phyloP scores from a whole-genome alignment of 2,797 vertebrate species.

The Poecilia picta region DNA sequence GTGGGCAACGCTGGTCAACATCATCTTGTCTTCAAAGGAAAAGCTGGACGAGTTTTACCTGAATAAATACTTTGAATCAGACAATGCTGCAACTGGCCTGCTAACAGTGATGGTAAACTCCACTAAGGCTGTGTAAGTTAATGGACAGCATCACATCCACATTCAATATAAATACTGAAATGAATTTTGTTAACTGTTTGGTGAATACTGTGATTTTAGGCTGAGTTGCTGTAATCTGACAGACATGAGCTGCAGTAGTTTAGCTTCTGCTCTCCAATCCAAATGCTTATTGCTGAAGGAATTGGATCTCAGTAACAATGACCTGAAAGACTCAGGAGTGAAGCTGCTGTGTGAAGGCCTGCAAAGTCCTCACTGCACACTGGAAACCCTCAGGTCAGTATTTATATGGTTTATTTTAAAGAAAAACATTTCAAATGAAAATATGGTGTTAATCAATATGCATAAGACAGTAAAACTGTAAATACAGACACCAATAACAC shows the following conservation, averaged over 20 bases:
- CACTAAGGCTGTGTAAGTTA: conserved; percentile 44
- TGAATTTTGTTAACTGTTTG: accelerated
- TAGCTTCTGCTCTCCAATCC: conserved; percentile 17
- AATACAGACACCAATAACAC: neutral
- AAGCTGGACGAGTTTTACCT: conserved; percentile 29
- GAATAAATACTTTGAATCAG: conserved; percentile 16
- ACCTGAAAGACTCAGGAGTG: conserved; percentile 36
- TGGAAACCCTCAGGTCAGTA: conserved; percentile 50
- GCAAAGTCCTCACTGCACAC: conserved; percentile 23
- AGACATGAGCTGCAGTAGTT: conserved; percentile 18
- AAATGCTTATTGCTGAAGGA: conserved; percentile 17
- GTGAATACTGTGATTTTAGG: conserved; percentile 8
- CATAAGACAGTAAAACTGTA: neutral
- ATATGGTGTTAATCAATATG: neutral
- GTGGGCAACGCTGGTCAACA: conserved; percentile 47
- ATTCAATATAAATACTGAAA: neutral
- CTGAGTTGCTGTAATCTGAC: conserved; percentile 32
- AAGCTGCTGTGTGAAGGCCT: conserved; percentile 41
- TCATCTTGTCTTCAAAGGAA: conserved; percentile 33
- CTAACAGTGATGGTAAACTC: conserved; percentile 39
- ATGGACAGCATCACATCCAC: neutral
- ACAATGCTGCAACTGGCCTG: conserved; percentile 29
- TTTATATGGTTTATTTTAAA: neutral
- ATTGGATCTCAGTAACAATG: conserved; percentile 41
- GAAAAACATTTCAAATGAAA: neutral